phyloP scores from a whole-genome alignment of 1,140 invertebrate species.

The Pseudomyrmex sp. region DNA sequence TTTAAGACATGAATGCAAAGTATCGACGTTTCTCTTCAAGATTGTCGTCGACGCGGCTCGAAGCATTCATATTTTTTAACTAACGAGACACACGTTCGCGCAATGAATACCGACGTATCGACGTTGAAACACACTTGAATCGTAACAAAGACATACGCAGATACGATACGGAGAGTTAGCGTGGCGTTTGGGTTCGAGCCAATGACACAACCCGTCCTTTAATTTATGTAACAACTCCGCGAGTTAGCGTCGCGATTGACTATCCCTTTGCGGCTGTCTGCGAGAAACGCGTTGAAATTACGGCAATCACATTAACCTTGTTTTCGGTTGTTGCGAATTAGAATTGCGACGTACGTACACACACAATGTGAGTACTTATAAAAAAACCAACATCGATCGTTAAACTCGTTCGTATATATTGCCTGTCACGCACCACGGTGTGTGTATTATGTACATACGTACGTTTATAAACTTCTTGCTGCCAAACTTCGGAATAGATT shows the following conservation, averaged over 20 bases:
- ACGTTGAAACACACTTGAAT: neutral
- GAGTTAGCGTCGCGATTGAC: neutral
- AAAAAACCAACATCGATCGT: neutral
- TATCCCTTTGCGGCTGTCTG: neutral
- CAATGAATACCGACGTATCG: neutral
- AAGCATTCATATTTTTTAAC: slow-evolving; percentile 7
- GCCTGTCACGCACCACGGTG: neutral
- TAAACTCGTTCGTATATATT: neutral
- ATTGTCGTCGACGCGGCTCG: neutral
- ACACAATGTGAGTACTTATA: neutral
- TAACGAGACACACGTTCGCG: neutral
- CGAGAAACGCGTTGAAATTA: slow-evolving; percentile 19
- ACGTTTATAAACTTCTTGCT: neutral
- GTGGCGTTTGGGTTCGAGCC: slow-evolving; percentile 27
- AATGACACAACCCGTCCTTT: slow-evolving; percentile 16
- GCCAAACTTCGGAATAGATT: neutral
- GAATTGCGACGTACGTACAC: neutral
- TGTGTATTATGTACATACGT: neutral
- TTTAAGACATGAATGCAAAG: neutral
- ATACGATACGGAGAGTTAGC: neutral
- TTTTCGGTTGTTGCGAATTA: slow-evolving; percentile 23
- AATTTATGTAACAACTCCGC: slow-evolving; percentile 27
- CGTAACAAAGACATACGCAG: too few relatives aligned
- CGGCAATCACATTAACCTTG: slow-evolving; percentile 50
- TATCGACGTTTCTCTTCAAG: slow-evolving; percentile 15